Conservation (phyloP, 2,888 invertebrate species). For the Lomographa bimaculata region DNA sequence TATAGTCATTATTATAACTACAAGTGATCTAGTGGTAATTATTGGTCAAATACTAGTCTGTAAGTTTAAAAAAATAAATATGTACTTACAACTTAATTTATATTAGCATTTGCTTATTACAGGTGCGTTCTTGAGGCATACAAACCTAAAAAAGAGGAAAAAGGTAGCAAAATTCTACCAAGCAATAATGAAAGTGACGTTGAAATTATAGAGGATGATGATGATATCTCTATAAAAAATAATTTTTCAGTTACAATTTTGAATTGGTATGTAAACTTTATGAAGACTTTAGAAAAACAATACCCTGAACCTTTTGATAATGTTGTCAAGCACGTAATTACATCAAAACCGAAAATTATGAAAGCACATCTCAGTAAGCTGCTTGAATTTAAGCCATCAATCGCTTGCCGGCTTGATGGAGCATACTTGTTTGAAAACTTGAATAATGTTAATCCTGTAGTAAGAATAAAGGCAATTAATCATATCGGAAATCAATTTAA, state of each 20-base stretch:
- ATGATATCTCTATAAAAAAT: conserved; percentile 28
- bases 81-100: no score
- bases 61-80: no score
- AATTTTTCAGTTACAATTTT: conserved; percentile 57
- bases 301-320: conserved; percentile 89
- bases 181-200: conserved; percentile 69
- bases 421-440: conserved; percentile 86
- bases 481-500: conserved; percentile 83
- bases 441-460: conserved; percentile 87
- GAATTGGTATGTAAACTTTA: conserved; percentile 80
- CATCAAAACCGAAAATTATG: conserved; percentile 54
- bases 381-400: conserved; percentile 81
- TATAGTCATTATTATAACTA: no score
- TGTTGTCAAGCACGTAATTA: conserved; percentile 84
- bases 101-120: conserved; percentile 43
- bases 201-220: conserved; percentile 70
- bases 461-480: conserved; percentile 87
- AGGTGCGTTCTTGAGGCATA: conserved; percentile 77
- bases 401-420: conserved; percentile 76
- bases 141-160: conserved; percentile 26
- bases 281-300: conserved; percentile 86
- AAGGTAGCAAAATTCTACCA: conserved; percentile 19
- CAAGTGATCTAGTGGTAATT: no score
- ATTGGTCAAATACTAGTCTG: no score
- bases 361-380: conserved; percentile 63